Evolutionary conservation across 2,797 vertebrate species (phyloP).

Genomic region (Siniperca undulata): DNA sequence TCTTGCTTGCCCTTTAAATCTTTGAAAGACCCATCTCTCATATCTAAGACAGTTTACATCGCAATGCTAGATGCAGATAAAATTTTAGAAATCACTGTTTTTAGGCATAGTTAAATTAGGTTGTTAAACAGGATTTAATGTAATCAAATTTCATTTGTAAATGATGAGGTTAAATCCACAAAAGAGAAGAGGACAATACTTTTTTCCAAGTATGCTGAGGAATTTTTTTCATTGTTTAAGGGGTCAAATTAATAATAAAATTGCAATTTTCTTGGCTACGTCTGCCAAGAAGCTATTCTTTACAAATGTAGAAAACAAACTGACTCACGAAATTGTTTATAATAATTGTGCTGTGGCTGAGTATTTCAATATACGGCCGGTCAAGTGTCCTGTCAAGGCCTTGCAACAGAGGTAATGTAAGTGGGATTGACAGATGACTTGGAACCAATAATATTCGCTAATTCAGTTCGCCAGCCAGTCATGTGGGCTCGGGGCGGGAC

Average conservation of each 20-base stretch:
- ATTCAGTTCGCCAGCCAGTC: conserved; percentile 73
- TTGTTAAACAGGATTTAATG: neutral
- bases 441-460: conserved; percentile 66
- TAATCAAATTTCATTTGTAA: neutral
- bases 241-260: neutral
- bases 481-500: conserved; percentile 68
- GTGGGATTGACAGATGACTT: conserved; percentile 64
- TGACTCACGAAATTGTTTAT: neutral
- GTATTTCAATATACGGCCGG: conserved; percentile 54
- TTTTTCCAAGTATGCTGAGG: neutral
- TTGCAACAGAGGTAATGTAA: conserved; percentile 67
- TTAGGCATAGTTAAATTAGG: neutral
- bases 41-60: neutral
- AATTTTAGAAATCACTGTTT: neutral
- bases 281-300: neutral
- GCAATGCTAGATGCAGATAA: neutral
- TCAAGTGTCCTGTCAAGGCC: conserved; percentile 83
- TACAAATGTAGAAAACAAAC: neutral
- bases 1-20: neutral
- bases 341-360: neutral
- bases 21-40: neutral
- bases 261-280: accelerated
- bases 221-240: conserved; percentile 21
- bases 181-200: neutral
- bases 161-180: neutral